phyloP scores from a whole-genome alignment of 2,888 invertebrate genomes.

The Dascillus cervinus region DNA sequence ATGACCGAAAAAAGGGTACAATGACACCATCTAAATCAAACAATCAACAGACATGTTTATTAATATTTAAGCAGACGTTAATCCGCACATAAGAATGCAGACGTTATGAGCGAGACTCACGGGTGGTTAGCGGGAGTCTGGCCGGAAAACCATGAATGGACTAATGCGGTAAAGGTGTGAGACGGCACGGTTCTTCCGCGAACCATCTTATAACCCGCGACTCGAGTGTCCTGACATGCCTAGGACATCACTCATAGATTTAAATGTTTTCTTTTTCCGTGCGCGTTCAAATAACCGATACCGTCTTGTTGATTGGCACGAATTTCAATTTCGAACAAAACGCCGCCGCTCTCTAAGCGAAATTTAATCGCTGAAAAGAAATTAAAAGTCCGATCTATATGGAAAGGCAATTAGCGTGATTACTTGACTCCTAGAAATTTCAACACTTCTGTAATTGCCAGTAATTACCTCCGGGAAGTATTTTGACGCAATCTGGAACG shows the following conservation, averaged over 20 bases:
- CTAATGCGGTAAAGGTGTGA: slow-evolving; percentile 26
- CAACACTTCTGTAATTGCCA: slow-evolving; percentile 27
- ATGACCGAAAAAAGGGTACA: slow-evolving; percentile 9
- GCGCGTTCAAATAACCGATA: background rate
- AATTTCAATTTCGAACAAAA: background rate
- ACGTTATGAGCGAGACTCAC: slow-evolving; percentile 17
- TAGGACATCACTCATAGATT: slow-evolving; percentile 10
- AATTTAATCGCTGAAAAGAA: slow-evolving; percentile 2
- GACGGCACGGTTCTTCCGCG: slow-evolving; percentile 26
- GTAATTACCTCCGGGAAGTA: slow-evolving; percentile 28
- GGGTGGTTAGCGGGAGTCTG: slow-evolving; percentile 20
- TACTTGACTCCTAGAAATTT: slow-evolving; percentile 22
- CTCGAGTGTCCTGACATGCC: slow-evolving; percentile 14
- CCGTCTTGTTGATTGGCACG: background rate
- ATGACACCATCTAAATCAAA: slow-evolving; percentile 20
- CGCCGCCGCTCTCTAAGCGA: no score
- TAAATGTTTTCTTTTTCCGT: no score
- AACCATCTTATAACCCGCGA: slow-evolving; percentile 19
- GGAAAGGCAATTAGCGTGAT: slow-evolving; percentile 26
- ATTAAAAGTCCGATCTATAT: slow-evolving; percentile 18
- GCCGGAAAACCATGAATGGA: slow-evolving; percentile 17
- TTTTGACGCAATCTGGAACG: slow-evolving; percentile 12
- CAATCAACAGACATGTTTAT: slow-evolving; percentile 24
- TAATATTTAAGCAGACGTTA: slow-evolving; percentile 23
- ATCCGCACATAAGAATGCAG: slow-evolving; percentile 22